Evolutionary conservation across 2,888 invertebrate species (phyloP).

Genomic region (Copidosoma aretas): DNA sequence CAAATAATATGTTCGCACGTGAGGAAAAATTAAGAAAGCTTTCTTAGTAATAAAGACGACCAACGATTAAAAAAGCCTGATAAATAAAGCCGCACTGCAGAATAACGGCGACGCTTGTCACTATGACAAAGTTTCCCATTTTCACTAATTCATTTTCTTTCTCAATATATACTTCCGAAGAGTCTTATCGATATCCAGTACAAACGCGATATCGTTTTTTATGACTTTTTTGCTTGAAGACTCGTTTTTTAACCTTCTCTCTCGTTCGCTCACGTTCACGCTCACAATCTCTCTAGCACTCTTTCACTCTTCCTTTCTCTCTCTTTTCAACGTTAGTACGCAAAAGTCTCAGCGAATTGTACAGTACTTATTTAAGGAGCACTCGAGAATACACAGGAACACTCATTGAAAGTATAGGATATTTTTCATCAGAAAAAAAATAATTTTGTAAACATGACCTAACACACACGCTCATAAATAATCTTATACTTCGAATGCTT

Average conservation of each 20-base stretch:
- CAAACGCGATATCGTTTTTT: conserved; percentile 37
- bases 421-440: conserved; percentile 12
- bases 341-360: conserved; percentile 36
- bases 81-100: conserved; percentile 24
- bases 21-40: conserved; percentile 21
- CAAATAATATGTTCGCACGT: conserved; percentile 16
- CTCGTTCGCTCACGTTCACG: conserved; percentile 7
- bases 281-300: conserved; percentile 8
- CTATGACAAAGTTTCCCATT: conserved; percentile 30
- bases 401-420: conserved; percentile 28
- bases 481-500: conserved; percentile 35
- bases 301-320: conserved; percentile 13
- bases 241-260: conserved; percentile 12
- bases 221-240: conserved; percentile 26
- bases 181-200: conserved; percentile 40
- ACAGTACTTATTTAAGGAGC: conserved; percentile 37
- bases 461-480: conserved; percentile 21
- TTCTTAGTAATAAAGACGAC: conserved; percentile 22
- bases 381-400: conserved; percentile 33
- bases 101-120: conserved; percentile 30
- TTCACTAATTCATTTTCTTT: conserved; percentile 13
- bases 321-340: conserved; percentile 24
- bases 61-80: conserved; percentile 31
- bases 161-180: conserved; percentile 28
- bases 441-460: conserved; percentile 27